Base-by-base conservation (phyloP, 1,140 invertebrate species). In the Asobara japonica region DNA sequence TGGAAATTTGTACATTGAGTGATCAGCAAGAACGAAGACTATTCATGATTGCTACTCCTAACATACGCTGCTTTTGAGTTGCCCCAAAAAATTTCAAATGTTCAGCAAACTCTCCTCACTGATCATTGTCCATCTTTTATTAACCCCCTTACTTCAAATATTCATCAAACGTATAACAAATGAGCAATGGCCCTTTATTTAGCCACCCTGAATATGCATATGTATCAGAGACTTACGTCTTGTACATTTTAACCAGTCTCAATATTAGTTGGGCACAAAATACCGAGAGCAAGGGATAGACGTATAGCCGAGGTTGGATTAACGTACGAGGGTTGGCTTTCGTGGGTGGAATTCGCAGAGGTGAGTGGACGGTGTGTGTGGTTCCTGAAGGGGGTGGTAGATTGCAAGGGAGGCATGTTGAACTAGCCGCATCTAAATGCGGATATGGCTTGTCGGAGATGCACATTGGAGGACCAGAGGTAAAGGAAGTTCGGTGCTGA, bases 381-480 rank as follows among this genome's bases (percentile, higher is more conserved):
- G 56, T 62, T 41, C 38, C 2, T 13, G 51, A 38, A 20, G 36
- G 22, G 13, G 45, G n/a, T 20, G 56, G 31, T 7, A 29, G 16
- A 31, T 45, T 25, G 65, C 29, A 29, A 68, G 16, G 66, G 27
- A 11, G 71, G 51, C 70, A 33, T 56, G 30, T 65, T 41, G 51
- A 68, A 66, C 45, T 38, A 48, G 62, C 67, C 69, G 74, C 73
- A 79, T 80, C 80, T 77, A 76, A 80, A 80, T 79, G 77, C 78
- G 65, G 73, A 72, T 74, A 73, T 56, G 75, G 69, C 71, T 56
- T 69, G 70, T 77, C 79, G 76, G 74, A 68, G 74, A 79, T 75
- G 76, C 76, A 75, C 71, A 73, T 75, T 75, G 64, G 69, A 41
- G 45, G 33, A 30, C 30, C n/a, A 25, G 31, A 45, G 45, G 16